These are phyloP conservation scores for Drosophila rufa DNA, from an alignment of 1,140 invertebrate species.

Conservation along the genomic window DNA sequence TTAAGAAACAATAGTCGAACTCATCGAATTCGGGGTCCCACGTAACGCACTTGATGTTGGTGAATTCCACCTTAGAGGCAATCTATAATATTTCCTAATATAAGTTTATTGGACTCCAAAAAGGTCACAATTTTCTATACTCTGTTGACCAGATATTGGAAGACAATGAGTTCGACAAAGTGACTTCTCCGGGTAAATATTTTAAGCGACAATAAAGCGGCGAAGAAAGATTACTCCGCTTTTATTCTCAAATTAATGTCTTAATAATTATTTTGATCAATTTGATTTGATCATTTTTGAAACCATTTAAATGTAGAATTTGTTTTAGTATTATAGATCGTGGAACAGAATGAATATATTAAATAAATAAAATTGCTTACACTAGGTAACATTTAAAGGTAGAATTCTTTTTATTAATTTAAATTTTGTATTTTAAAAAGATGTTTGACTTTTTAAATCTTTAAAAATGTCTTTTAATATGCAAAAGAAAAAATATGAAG, in stretches of 20 bases:
- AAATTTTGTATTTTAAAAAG: not conserved
- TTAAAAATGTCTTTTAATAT: not conserved
- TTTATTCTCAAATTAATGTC: not conserved
- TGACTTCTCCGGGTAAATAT: not conserved
- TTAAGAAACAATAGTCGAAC: not conserved
- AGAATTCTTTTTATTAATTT: too few species aligned
- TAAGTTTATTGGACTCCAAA: not conserved
- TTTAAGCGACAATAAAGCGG: not conserved
- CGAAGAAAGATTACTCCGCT: too few species aligned
- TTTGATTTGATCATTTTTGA: not conserved
- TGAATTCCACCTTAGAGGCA: not conserved
- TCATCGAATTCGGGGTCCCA: not conserved
- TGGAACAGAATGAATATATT: too few species aligned
- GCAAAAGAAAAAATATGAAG: too few species aligned
- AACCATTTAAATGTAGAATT: not conserved
- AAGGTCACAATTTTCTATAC: not conserved
- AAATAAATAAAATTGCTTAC: not conserved
- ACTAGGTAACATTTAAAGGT: not conserved
- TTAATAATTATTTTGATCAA: not conserved
- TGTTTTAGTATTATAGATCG: not conserved
- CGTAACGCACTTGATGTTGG: slow-evolving; percentile 1
- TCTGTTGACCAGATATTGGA: not conserved
- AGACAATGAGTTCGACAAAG: not conserved
- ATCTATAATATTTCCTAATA: not conserved
- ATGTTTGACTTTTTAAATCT: too few species aligned